phyloP scores from a whole-genome alignment of 1,140 invertebrate species.

The Pomacea maculata region DNA sequence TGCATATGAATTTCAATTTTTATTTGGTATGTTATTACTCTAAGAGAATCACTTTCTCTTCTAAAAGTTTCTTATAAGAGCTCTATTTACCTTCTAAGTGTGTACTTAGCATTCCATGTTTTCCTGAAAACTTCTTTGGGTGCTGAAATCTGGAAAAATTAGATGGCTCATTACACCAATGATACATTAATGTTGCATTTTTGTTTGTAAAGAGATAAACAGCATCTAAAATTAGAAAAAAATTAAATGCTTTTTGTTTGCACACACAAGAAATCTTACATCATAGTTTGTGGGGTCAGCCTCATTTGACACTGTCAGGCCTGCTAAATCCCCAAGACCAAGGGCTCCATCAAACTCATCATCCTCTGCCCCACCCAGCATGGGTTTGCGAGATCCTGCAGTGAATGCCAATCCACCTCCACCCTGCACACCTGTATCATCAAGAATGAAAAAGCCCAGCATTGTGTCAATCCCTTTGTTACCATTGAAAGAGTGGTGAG shows the following conservation, averaged over 20 bases:
- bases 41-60: too few relatives aligned
- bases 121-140: slow-evolving; percentile 94
- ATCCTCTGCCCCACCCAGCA: slow-evolving; percentile 53
- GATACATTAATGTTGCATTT: background rate
- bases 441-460: background rate
- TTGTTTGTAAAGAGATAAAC: background rate
- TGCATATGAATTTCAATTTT: too few relatives aligned
- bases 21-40: too few relatives aligned
- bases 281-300: slow-evolving; percentile 88
- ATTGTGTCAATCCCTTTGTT: background rate
- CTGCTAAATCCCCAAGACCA: slow-evolving; percentile 93
- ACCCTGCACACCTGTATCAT: slow-evolving; percentile 46
- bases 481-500: too few relatives aligned
- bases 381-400: slow-evolving; percentile 37
- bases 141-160: slow-evolving; percentile 73
- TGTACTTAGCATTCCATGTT: slow-evolving; percentile 98
- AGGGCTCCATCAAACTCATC: slow-evolving; percentile 83
- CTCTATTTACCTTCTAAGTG: slow-evolving; percentile 75
- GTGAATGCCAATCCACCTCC: slow-evolving; percentile 45
- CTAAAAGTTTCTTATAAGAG: too few relatives aligned
- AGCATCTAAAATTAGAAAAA: background rate
- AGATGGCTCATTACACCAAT: background rate
- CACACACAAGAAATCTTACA: slow-evolving; percentile 68
- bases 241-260: background rate
- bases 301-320: slow-evolving; percentile 96